Evolutionary conservation across 2,888 invertebrate species (phyloP), one percentile per base, ranked within the genome.

Genomic region (Orchestes rusci): DNA sequence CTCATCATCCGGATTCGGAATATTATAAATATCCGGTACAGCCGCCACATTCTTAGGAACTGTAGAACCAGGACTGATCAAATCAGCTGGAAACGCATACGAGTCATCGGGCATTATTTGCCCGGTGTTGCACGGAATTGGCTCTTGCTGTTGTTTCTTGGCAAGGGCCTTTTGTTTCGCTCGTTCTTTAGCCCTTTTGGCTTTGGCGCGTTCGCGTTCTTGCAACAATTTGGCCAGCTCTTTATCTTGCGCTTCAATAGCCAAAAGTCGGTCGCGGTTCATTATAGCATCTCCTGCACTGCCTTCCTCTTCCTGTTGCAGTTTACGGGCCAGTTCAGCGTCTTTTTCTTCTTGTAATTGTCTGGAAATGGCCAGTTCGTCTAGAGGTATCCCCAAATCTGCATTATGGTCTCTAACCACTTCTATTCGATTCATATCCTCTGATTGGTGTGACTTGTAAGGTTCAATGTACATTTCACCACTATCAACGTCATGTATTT

Each of bases 301-400:
- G 50, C 78, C 74, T 65, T 87, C 86, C 65, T 86, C 80, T 56
- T 83, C 80, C 68, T 89, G 88, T 68, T 89, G 88, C 19, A 89
- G 66, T 49, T 81, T 73, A 50, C 79, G 71, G 0, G 89, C 89
- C 32, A 89, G 64, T 65, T 84, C 83, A 63, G 82, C 83, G 69
- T 84, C 84, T 51, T 77, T 77, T 59, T 79, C 77, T 63, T 86
- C 84, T 62, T 86, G 86, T 37, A 82, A 65, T 55, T 74, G 73
- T 53, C 72, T 74, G 32, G 13, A 28, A 43, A 30, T 30, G 15
- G 73, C 70, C 43, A 72, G 63, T 58, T 74, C 73, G 40, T 73
- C 70, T 27, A 72, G 56, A 1, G 74, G 72, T 34, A 75, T 52
- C 1, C 73, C 73, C 13, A 73, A 66, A 50, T 72, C 72, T 33